Base-by-base conservation (phyloP, 2,113 vertebrate genomes). In the Cricetomys ansorgei region DNA sequence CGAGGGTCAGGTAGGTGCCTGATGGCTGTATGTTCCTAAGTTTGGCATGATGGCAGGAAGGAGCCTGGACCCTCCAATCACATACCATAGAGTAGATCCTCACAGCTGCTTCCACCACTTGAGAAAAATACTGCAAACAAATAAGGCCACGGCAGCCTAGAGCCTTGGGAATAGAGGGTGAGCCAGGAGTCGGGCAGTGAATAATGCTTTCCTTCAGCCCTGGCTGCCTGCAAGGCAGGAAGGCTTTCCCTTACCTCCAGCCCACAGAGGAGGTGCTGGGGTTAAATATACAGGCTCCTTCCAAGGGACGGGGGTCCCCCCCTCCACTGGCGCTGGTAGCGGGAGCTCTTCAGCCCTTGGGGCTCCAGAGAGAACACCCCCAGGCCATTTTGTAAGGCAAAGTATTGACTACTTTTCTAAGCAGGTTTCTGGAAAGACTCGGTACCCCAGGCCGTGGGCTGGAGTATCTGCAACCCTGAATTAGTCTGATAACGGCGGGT, bases 71-170 rank as follows among this genome's bases (percentile, higher is more conserved):
- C n/a, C 34, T 5, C 95, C 83, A 89, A 65, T 92, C 85, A 94
- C 70, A 55, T 2, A 69, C 50, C 31, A 73, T 55, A 77, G 76
- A 93, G 70, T 77, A 95, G 67, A 96, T 45, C 67, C 55, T 83
- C 88, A 55, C 37, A 79, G 75, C 45, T 27, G 23, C 95, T 95
- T 92, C 69, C 91, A 48, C 48, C 1, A 81, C 91, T 91, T 8
- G 19, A 96, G 95, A 92, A 96, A 97, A 91, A 94, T 37, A 70
- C n/a, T 0, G 91, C 92, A 86, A 96, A 96, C 94, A 96, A 97
- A 96, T 95, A 75, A 96, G 95, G 85, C 75, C 92, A 11, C n/a
- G 31, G 37, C 65, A 95, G 96, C 84, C 93, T 29, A 3, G 90
- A 77, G 95, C 76, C 94, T 91, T 57, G 94, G 94, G 96, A 94